Evolutionary conservation across 2,797 vertebrate species (phyloP), one percentile per base, ranked within the genome.

Genomic region (Pangasius djambal): DNA sequence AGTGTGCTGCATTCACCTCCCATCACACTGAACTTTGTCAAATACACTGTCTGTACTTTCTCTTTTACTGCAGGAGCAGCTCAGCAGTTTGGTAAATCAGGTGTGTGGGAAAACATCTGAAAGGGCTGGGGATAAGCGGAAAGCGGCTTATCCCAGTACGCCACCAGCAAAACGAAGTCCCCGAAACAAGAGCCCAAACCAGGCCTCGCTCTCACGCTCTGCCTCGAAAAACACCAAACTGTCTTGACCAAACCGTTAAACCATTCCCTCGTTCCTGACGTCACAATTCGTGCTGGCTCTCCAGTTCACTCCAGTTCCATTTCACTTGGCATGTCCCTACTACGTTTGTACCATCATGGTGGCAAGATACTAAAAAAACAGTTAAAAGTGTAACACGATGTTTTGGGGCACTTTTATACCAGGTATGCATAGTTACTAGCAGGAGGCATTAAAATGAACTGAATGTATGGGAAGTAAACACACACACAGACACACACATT

Each of bases 101-200:
- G 97, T 99, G 94, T 98, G 97, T 87, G 98, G 97, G 83, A 98
- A 98, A 93, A 97, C 97, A 89, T 93, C 97, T 92, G 94, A 96
- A 89, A 98, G 97, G 94, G 97, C 95, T 0, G 94, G 95, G 91
- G 89, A 89, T 65, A 91, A 91, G 96, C 95, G 93, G 96, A 97
- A 95, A 95, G 96, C 91, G 96, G 97, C 94, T 96, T 96, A 95
- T 94, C 92, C 97, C 92, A 93, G 88, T 89, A 94, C 95, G 93
- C 98, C 98, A 96, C 96, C 96, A 77, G 96, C 98, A 94, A 97
- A 99, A 97, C 97, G 98, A 92, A 98, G 98, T 87, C 98, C 98
- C 92, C 96, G 98, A 28, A 99, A 99, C 94, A 97, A 97, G 92
- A 97, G 97, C 2, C 97, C 98, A 0, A 96, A 98, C 87, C 97